phyloP scores from a whole-genome alignment of 2,113 vertebrate species.

The Solea solea region DNA sequence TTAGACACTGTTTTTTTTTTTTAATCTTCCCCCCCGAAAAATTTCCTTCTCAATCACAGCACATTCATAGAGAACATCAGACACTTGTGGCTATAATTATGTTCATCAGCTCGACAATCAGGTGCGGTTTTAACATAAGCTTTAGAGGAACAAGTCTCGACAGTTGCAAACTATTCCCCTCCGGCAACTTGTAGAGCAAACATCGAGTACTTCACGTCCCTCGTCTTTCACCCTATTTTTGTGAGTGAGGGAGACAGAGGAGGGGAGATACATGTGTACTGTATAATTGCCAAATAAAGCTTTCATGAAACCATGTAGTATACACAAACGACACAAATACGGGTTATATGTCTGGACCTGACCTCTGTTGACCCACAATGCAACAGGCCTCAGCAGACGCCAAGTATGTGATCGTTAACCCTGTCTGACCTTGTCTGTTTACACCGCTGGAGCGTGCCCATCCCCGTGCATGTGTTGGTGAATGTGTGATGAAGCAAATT shows the following conservation, averaged over 20 bases:
- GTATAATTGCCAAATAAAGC: conserved; percentile 52
- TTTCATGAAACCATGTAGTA: conserved; percentile 25
- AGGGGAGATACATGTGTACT: conserved; percentile 16
- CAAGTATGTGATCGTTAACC: conserved; percentile 21
- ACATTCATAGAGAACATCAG: conserved; percentile 53
- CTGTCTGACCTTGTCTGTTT: conserved; percentile 36
- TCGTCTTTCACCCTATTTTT: conserved; percentile 27
- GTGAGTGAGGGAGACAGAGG: conserved; percentile 37
- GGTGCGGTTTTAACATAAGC: conserved; percentile 77
- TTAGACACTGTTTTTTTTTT: conserved; percentile 22
- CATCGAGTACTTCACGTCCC: conserved; percentile 46
- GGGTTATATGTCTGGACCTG: not conserved
- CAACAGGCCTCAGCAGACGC: conserved; percentile 30
- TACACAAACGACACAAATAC: conserved; percentile 23
- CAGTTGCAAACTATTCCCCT: conserved; percentile 77
- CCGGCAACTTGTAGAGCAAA: conserved; percentile 52
- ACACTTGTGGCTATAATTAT: conserved; percentile 68
- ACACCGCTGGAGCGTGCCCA: not conserved
- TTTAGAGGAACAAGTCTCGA: conserved; percentile 76
- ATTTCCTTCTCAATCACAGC: conserved; percentile 35
- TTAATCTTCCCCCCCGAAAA: conserved; percentile 4
- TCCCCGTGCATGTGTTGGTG: not conserved
- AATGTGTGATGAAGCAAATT: not conserved
- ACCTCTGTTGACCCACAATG: conserved; percentile 18
- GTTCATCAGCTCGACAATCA: conserved; percentile 61